These are phyloP conservation scores for Leuciscus idus DNA, from an alignment of 2,113 vertebrate genomes.

Conservation along the genomic window DNA sequence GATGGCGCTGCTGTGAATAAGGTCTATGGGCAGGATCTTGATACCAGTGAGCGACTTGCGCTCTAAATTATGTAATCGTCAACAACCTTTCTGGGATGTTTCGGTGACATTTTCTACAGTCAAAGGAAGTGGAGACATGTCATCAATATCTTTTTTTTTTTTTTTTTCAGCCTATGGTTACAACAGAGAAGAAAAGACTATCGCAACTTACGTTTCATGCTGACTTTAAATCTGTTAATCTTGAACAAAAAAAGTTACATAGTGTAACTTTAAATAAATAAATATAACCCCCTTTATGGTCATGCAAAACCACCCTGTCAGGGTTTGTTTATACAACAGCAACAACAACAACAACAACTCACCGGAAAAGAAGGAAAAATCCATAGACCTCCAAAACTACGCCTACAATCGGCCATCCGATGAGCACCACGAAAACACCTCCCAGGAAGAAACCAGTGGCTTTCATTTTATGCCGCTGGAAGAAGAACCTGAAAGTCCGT, in stretches of 20 bases:
- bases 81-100: no score
- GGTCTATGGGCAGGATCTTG: no score
- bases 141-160: no score
- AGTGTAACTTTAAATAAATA: neutral
- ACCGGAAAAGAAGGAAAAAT: constrained; percentile 98
- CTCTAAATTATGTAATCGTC: no score
- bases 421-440: constrained; percentile 92
- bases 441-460: constrained; percentile 95
- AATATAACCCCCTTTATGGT: neutral
- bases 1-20: no score
- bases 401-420: constrained; percentile 95
- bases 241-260: neutral
- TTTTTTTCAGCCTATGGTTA: no score
- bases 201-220: no score
- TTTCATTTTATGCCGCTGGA: constrained; percentile 98
- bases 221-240: no score
- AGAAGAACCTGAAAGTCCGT: constrained; percentile 98
- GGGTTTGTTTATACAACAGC: neutral
- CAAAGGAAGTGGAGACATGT: no score
- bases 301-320: neutral
- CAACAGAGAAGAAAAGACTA: no score
- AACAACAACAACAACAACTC: constrained; percentile 38
- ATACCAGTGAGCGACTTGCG: no score
- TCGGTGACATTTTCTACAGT: no score
- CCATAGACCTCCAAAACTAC: constrained; percentile 96